Conservation (phyloP, 2,888 invertebrate genomes). For the Lasius fuliginosus region DNA sequence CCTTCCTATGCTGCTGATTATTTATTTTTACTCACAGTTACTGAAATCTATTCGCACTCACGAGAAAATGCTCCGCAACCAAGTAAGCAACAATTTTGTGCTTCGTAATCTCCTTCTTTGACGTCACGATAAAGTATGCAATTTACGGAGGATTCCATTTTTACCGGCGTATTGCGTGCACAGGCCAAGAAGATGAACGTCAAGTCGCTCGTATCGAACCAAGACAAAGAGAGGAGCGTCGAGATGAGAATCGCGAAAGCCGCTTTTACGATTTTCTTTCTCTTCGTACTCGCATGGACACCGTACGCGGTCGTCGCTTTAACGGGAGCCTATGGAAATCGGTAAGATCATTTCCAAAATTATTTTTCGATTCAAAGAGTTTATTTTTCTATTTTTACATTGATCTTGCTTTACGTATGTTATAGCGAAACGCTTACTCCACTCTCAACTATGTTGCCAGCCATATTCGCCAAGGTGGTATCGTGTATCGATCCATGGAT, state of each 20-base stretch:
- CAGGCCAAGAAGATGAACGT: constrained; percentile 97
- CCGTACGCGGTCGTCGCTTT: constrained; percentile 95
- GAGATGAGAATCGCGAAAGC: constrained; percentile 96
- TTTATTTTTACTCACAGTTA: constrained; percentile 95
- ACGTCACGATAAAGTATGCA: neutral
- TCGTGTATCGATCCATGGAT: constrained; percentile 97
- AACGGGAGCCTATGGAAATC: constrained; percentile 94
- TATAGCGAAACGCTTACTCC: constrained; percentile 86
- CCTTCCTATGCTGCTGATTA: constrained; percentile 92
- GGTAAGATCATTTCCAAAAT: constrained; percentile 72
- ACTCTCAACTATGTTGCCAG: constrained; percentile 93
- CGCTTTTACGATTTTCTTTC: constrained; percentile 94
- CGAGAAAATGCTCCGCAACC: constrained; percentile 93
- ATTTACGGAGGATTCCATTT: neutral
- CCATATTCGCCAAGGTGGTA: constrained; percentile 94
- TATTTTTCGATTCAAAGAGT: neutral
- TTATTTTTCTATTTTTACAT: neutral
- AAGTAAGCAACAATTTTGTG: constrained; percentile 83
- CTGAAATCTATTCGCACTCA: constrained; percentile 95
- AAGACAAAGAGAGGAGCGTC: constrained; percentile 91
- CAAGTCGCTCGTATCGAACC: constrained; percentile 92
- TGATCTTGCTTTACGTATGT: constrained; percentile 14
- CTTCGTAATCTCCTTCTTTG: neutral
- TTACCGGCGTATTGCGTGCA: neutral
- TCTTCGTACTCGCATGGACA: constrained; percentile 95